Percentiles rank a stretch among this genome's conserved stretches.
Evolutionary conservation across 2,113 vertebrate species (phyloP).

Genomic region (Erythrolamprus reginae): DNA sequence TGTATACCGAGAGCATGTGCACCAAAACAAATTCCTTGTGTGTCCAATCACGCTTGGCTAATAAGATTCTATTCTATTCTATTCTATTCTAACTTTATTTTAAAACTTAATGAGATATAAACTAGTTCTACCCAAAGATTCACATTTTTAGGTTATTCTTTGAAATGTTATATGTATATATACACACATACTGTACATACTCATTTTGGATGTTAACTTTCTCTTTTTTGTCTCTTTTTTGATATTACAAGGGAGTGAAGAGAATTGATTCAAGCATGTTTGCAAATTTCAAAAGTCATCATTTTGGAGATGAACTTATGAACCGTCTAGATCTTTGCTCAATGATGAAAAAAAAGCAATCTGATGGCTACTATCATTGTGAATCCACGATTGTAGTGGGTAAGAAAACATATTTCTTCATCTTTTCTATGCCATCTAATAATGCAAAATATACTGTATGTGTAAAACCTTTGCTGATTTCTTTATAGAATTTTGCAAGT

Average conservation of each 20-base stretch:
- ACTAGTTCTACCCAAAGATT: neutral
- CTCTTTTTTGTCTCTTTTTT: constrained; percentile 37
- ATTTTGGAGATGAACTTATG: constrained; percentile 85
- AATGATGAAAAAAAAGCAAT: constrained; percentile 90
- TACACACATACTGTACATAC: no score
- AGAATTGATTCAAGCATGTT: constrained; percentile 82
- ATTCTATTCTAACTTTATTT: neutral
- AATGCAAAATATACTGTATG: neutral
- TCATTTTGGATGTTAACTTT: neutral
- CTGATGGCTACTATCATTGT: constrained; percentile 88
- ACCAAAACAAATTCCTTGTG: no score
- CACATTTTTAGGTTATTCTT: constrained; percentile 1
- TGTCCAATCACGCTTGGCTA: no score
- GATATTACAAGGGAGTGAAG: constrained; percentile 81
- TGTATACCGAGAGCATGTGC: no score
- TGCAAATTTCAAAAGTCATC: constrained; percentile 71
- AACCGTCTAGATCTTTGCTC: constrained; percentile 90
- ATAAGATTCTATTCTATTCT: no score
- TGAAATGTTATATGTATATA: neutral
- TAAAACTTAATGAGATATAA: neutral
- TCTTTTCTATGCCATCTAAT: neutral
- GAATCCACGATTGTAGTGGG: constrained; percentile 84
- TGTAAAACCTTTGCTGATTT: neutral
- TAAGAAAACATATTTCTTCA: constrained; percentile 64
- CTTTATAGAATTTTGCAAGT: neutral